phyloP scores from a whole-genome alignment of 1,140 invertebrate genomes.

The Pollicipes pollicipes region DNA sequence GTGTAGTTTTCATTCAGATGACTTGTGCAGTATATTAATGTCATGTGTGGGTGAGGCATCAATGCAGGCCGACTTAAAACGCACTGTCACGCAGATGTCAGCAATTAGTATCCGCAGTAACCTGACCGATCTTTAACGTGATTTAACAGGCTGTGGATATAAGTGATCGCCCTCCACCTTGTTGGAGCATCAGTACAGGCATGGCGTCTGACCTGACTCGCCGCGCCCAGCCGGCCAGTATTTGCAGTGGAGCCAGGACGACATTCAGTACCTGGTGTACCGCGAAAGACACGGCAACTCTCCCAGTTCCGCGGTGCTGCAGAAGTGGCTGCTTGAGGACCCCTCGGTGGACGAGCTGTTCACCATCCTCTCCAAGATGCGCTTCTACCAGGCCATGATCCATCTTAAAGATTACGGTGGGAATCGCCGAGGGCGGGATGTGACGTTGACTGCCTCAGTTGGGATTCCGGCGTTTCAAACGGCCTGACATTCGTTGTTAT shows the following conservation, averaged over 20 bases:
- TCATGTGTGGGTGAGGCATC: too few relatives aligned
- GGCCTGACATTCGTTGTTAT: constrained; percentile 4
- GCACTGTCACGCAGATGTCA: too few relatives aligned
- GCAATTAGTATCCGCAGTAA: too few relatives aligned
- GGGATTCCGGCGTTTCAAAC: not conserved
- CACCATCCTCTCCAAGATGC: constrained; percentile 44
- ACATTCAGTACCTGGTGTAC: not conserved
- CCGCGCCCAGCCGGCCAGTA: not conserved
- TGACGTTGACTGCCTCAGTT: not conserved
- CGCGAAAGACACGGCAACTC: constrained; percentile 1
- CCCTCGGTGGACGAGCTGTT: constrained; percentile 60
- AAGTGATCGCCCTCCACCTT: too few relatives aligned
- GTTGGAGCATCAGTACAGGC: too few relatives aligned
- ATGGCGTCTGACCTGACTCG: too few relatives aligned
- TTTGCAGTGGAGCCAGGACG: not conserved
- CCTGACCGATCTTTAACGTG: too few relatives aligned
- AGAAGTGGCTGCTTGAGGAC: constrained; percentile 56
- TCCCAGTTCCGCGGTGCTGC: constrained; percentile 33
- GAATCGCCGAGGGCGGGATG: constrained; percentile 10
- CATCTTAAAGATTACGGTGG: constrained; percentile 40
- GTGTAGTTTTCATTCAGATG: too few relatives aligned
- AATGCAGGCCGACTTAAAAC: too few relatives aligned
- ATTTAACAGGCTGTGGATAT: too few relatives aligned
- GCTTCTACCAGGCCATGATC: constrained; percentile 49
- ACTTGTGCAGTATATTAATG: too few relatives aligned